These are phyloP conservation scores for Harpagoxenus sublaevis DNA, from an alignment of 2,888 invertebrate genomes.

Conservation along the genomic window DNA sequence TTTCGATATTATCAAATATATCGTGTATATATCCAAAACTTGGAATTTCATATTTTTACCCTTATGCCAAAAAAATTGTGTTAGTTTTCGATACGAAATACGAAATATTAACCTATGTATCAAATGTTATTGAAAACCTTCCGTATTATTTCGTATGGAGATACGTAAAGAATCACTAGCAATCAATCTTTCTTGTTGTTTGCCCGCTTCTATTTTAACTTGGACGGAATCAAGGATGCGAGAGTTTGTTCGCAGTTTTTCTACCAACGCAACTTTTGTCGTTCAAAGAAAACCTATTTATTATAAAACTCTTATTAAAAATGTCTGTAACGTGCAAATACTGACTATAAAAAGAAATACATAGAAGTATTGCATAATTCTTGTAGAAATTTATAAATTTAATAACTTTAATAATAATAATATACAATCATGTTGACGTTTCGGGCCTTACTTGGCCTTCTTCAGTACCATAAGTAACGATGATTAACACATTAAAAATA, in stretches of 20 bases:
- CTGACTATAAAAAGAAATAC: background rate
- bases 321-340: background rate
- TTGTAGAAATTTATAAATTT: background rate
- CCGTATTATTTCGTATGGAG: background rate
- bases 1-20: background rate
- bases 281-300: background rate
- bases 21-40: background rate
- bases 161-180: conserved; percentile 16
- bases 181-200: conserved; percentile 26
- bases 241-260: background rate
- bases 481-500: too few relatives aligned
- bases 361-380: background rate
- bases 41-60: background rate
- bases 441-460: too few relatives aligned
- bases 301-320: background rate
- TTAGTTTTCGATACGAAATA: background rate
- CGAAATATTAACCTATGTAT: background rate
- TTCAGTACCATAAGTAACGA: too few relatives aligned
- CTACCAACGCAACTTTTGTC: background rate
- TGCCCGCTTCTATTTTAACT: background rate
- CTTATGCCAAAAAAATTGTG: background rate
- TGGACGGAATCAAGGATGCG: background rate
- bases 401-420: too few relatives aligned
- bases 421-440: too few relatives aligned
- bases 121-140: conserved; percentile 13